Percentiles rank a stretch among this genome's conserved stretches.
Evolutionary conservation across 2,113 vertebrate genomes (phyloP).

Genomic region (Anthoscopus minutus): DNA sequence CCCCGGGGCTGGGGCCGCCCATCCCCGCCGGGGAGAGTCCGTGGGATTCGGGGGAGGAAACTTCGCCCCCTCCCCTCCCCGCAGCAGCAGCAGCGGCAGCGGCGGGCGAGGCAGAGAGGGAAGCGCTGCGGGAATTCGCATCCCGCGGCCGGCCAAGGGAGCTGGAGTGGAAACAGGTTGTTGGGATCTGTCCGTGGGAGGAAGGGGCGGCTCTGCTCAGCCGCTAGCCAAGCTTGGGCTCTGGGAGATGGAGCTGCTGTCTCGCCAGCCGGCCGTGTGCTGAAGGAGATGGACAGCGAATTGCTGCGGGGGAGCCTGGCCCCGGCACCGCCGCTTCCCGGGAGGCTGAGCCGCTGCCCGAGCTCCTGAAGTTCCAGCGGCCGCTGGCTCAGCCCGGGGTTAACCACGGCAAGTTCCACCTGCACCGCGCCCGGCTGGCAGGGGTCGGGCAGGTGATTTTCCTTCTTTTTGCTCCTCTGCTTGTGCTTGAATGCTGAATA

Average conservation of each 20-base stretch:
- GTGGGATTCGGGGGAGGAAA: not conserved
- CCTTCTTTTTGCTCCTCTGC: not conserved
- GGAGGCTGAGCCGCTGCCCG: fast-evolving
- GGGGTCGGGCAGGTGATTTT: not conserved
- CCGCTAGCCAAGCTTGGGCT: not conserved
- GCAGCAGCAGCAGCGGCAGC: not conserved
- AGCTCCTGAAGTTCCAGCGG: not conserved
- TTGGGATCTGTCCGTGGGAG: not conserved
- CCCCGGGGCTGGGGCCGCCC: not conserved
- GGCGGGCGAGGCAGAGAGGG: not conserved
- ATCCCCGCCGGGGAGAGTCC: not conserved
- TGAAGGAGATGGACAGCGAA: not conserved
- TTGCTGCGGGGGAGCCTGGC: not conserved
- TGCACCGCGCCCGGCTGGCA: fast-evolving
- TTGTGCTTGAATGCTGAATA: not conserved
- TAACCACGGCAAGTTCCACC: not conserved
- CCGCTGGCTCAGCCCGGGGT: not conserved
- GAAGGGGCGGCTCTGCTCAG: not conserved
- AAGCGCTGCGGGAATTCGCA: not conserved
- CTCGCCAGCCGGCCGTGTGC: not conserved
- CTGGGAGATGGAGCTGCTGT: not conserved
- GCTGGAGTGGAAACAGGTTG: not conserved
- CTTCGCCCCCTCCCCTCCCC: not conserved
- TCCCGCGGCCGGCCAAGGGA: not conserved
- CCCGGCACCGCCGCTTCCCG: not conserved